phyloP scores from a whole-genome alignment of 2,113 vertebrate genomes.

The Helogale parvula region DNA sequence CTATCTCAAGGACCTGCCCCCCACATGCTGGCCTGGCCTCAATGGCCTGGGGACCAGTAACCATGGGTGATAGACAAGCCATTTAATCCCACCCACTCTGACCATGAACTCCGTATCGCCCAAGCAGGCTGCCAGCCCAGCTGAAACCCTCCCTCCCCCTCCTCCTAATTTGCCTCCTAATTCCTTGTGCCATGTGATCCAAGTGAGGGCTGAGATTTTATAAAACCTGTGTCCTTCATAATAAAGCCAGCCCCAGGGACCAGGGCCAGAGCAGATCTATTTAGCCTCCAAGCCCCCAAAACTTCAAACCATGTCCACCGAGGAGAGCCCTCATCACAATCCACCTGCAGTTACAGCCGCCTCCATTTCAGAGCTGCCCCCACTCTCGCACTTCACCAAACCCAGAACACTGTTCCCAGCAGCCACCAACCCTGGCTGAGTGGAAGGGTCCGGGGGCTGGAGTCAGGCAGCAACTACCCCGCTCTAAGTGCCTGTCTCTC shows the following conservation, averaged over 20 bases:
- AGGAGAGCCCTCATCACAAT: slow-evolving; percentile 13
- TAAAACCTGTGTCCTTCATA: slow-evolving; percentile 74
- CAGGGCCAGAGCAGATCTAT: slow-evolving; percentile 37
- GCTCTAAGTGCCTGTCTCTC: not conserved
- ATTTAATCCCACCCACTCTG: not conserved
- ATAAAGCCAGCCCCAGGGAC: slow-evolving; percentile 60
- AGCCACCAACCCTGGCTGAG: not conserved
- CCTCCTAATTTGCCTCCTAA: slow-evolving; percentile 61
- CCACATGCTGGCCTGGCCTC: not conserved
- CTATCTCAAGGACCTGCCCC: not conserved
- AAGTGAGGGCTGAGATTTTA: slow-evolving; percentile 67
- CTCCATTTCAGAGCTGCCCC: not conserved
- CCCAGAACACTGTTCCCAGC: slow-evolving; percentile 35
- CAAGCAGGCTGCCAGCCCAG: not conserved
- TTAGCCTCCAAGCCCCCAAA: slow-evolving; percentile 59
- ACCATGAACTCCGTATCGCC: not conserved
- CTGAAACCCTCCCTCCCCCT: not conserved
- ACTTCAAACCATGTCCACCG: slow-evolving; percentile 57
- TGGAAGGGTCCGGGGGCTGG: not conserved
- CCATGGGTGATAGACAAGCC: not conserved
- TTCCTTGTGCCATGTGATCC: slow-evolving; percentile 35
- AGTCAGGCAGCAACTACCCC: not conserved
- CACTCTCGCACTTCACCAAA: not conserved
- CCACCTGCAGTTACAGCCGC: slow-evolving; percentile 20
- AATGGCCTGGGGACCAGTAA: not conserved